Conservation (phyloP, 2,888 invertebrate species). For the Alentia gelatinosa region DNA sequence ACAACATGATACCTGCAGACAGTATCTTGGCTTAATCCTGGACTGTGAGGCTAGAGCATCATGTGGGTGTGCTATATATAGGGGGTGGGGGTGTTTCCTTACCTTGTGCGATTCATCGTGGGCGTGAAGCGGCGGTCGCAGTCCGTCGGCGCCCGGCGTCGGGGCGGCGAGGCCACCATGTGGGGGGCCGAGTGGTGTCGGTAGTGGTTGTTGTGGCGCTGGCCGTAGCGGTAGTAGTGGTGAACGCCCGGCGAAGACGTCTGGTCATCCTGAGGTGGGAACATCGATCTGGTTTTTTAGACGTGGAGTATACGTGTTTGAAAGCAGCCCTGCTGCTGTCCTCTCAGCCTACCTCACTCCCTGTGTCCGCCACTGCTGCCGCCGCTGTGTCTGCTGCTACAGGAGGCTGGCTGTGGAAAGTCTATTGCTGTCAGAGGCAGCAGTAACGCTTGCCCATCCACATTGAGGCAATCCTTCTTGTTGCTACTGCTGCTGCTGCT, state of each 20-base stretch:
- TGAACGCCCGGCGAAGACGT: background rate
- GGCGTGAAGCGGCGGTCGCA: background rate
- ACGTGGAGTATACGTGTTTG: too few species aligned
- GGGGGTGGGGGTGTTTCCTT: too few species aligned
- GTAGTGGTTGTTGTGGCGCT: too few species aligned
- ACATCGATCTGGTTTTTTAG: background rate
- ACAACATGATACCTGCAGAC: too few species aligned
- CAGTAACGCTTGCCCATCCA: too few species aligned
- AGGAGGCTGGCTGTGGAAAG: too few species aligned
- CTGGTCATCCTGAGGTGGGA: background rate
- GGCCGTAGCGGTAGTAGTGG: background rate
- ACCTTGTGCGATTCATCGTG: background rate
- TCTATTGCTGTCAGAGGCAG: too few species aligned
- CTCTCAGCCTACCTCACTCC: background rate
- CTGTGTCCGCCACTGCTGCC: background rate
- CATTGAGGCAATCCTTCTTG: too few species aligned
- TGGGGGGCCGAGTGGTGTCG: background rate
- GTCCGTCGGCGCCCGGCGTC: background rate
- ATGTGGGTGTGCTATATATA: too few species aligned
- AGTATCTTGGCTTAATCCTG: too few species aligned
- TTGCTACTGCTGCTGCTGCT: background rate
- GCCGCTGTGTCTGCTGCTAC: background rate
- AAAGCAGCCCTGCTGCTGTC: too few species aligned
- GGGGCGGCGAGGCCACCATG: background rate
- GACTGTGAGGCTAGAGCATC: too few species aligned